Conservation (phyloP, 2,797 vertebrate genomes). For the Lophius americanus region DNA sequence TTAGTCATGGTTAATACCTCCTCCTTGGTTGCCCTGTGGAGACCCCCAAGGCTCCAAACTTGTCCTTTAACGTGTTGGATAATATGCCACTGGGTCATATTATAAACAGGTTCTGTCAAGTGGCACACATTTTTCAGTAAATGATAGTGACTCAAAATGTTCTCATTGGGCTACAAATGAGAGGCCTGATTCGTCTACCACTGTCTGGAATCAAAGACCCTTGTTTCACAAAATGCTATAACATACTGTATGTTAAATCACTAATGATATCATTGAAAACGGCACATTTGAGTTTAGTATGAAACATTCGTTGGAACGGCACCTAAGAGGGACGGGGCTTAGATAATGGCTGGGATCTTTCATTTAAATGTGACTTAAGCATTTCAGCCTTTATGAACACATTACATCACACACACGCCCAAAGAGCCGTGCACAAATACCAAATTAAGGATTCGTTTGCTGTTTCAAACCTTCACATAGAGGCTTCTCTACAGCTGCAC, state of each 20-base stretch:
- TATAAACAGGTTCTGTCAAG: too few species aligned
- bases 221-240: neutral
- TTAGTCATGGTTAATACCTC: too few species aligned
- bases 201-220: neutral
- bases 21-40: too few species aligned
- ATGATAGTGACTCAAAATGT: too few species aligned
- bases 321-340: slow-evolving; percentile 3
- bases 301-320: neutral
- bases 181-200: neutral
- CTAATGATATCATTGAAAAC: neutral
- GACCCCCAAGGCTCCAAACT: too few species aligned
- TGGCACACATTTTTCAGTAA: too few species aligned
- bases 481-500: neutral
- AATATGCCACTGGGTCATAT: too few species aligned
- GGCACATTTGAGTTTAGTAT: neutral
- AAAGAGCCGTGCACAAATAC: slow-evolving; percentile 32
- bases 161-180: neutral
- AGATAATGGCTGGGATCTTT: neutral
- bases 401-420: slow-evolving; percentile 13
- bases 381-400: slow-evolving; percentile 8
- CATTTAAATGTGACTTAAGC: neutral
- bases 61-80: too few species aligned
- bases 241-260: too few species aligned
- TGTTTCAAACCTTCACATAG: slow-evolving; percentile 15
- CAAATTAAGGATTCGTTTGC: slow-evolving; percentile 28